Conservation (phyloP, 1,140 invertebrate genomes). For the Bombus fervidus region DNA sequence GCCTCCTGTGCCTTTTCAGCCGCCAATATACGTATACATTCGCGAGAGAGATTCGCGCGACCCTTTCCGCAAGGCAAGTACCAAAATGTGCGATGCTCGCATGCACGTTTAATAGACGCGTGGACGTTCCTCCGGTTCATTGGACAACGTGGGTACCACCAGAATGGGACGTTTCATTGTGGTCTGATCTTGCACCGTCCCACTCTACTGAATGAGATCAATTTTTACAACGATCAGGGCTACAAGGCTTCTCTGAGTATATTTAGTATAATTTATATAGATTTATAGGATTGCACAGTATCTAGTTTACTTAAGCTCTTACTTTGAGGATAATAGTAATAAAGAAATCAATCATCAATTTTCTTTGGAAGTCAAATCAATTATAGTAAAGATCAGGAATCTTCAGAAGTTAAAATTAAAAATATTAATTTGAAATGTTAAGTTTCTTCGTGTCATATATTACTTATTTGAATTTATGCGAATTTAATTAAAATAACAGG, state of each 20-base stretch:
- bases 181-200: background rate
- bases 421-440: background rate
- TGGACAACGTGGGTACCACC: background rate
- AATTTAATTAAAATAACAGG: too few species aligned
- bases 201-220: background rate
- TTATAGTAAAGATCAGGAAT: background rate
- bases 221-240: background rate
- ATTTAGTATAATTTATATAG: background rate
- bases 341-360: background rate
- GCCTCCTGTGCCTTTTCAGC: constrained; percentile 53
- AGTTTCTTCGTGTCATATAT: too few species aligned
- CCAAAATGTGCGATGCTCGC: constrained; percentile 56
- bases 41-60: constrained; percentile 69
- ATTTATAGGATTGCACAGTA: background rate
- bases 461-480: too few species aligned
- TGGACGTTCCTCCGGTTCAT: constrained; percentile 35
- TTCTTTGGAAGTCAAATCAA: background rate
- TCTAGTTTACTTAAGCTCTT: background rate
- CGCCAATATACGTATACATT: constrained; percentile 49
- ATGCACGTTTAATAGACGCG: constrained; percentile 31
- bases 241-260: background rate
- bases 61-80: constrained; percentile 70
- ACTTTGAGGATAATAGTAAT: background rate
- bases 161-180: background rate
- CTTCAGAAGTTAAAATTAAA: background rate